Evolutionary conservation across 2,888 invertebrate species (phyloP).

Genomic region (Drosophila paranaensis): DNA sequence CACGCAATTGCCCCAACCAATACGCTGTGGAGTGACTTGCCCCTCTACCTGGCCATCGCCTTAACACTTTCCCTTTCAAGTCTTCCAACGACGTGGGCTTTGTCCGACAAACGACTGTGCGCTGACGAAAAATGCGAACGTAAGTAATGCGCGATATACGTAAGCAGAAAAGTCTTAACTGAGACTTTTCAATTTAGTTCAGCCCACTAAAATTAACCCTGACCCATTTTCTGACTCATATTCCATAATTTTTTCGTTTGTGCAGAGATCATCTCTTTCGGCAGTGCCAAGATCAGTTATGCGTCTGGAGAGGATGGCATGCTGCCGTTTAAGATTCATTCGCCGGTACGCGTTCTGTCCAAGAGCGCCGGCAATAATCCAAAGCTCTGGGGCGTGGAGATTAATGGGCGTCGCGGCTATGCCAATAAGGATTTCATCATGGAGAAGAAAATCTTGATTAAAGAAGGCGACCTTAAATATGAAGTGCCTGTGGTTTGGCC

Average conservation of each 20-base stretch:
- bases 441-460: conserved; percentile 87
- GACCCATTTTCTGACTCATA: conserved; percentile 10
- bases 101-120: conserved; percentile 90
- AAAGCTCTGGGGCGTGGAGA: conserved; percentile 88
- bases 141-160: conserved; percentile 82
- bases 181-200: too few relatives aligned
- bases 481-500: conserved; percentile 82
- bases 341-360: conserved; percentile 88
- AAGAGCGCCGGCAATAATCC: conserved; percentile 88
- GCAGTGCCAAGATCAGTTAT: conserved; percentile 87
- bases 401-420: conserved; percentile 89
- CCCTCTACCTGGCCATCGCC: conserved; percentile 34
- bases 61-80: conserved; percentile 55
- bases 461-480: conserved; percentile 76
- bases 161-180: too few relatives aligned
- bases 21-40: conserved; percentile 49
- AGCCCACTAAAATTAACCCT: conserved; percentile 19
- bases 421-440: conserved; percentile 87
- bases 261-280: conserved; percentile 85
- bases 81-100: conserved; percentile 75
- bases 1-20: conserved; percentile 54
- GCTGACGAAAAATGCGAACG: conserved; percentile 89
- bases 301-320: conserved; percentile 86
- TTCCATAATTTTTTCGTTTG: conserved; percentile 14
- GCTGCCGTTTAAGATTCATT: conserved; percentile 87